Conservation (phyloP, 1,140 invertebrate genomes). For the Solenopsis invicta region DNA sequence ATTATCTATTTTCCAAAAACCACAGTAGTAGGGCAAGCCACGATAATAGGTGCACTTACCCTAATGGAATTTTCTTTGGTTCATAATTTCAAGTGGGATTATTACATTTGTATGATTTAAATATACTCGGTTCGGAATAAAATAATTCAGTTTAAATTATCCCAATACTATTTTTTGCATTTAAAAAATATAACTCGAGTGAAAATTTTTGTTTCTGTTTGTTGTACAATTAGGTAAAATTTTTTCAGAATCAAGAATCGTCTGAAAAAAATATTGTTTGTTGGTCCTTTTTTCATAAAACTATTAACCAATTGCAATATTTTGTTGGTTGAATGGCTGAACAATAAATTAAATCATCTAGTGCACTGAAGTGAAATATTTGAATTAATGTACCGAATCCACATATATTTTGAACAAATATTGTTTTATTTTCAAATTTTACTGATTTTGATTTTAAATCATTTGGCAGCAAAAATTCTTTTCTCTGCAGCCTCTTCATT, state of each 20-base stretch:
- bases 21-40: too few species aligned
- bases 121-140: neutral
- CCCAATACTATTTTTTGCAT: slow-evolving; percentile 4
- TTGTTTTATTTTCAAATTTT: neutral
- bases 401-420: slow-evolving; percentile 2
- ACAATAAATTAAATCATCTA: neutral
- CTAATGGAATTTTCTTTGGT: neutral
- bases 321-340: neutral
- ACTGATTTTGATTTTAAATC: neutral
- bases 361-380: neutral
- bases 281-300: slow-evolving; percentile 26
- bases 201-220: neutral
- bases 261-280: neutral
- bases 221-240: neutral
- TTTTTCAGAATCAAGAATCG: slow-evolving; percentile 5
- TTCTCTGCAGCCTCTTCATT: neutral
- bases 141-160: slow-evolving; percentile 1
- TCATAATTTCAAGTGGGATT: slow-evolving; percentile 1
- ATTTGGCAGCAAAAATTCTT: slow-evolving; percentile 14
- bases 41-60: too few species aligned
- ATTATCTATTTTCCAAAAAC: too few species aligned
- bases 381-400: neutral
- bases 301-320: slow-evolving; percentile 4
- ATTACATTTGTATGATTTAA: slow-evolving; percentile 15
- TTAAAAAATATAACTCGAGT: slow-evolving; percentile 1